Base-by-base conservation (phyloP, 2,888 invertebrate species). In the Hyles lineata region DNA sequence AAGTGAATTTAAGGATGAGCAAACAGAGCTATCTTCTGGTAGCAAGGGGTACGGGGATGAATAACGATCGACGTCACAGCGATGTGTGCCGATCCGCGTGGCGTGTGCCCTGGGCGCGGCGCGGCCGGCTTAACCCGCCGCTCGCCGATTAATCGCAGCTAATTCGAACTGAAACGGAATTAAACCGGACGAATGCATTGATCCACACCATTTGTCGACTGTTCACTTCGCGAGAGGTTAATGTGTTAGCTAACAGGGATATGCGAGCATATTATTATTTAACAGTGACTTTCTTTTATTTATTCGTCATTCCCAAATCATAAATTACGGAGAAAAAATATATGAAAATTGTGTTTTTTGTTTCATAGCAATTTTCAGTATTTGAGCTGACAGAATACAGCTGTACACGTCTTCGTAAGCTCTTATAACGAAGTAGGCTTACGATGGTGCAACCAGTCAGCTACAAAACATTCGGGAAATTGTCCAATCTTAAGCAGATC, bases 171-270 rank as follows among this genome's bases (percentile, higher is more conserved):
- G 91, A 91, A 93, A 92, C 90, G 89, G 93, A 93, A 93, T 93
- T 92, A 92, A 90, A 93, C 90, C 91, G 93, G 92, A 91, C 93
- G 90, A 93, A 92, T 93, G 90, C 89, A 92, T 92, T 93, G 92
- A 94, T 90, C 94, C 92, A 88, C 84, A 90, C 92, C 88, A 94
- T 94, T 94, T 93, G 94, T 94, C 91, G 86, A 85, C 43, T 74
- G 61, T 67, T 67, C 43, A 67, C 67, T 67, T 67, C 43, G 43
- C 43, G 43, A 50, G 23, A 21, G 43, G 43, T 67, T 67, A 43
- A 67, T 67, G 43, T 50, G 43, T 43, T 43, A 23, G 67, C 23
- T 17, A 50, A 6, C 67, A 50, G 21, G 15, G 17, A 32, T 35
- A 15, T 6, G 21, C 11, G 32, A 23, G 15, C 17, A 55, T 55